phyloP scores from a whole-genome alignment of 2,797 vertebrate genomes.

The Cygnus olor region DNA sequence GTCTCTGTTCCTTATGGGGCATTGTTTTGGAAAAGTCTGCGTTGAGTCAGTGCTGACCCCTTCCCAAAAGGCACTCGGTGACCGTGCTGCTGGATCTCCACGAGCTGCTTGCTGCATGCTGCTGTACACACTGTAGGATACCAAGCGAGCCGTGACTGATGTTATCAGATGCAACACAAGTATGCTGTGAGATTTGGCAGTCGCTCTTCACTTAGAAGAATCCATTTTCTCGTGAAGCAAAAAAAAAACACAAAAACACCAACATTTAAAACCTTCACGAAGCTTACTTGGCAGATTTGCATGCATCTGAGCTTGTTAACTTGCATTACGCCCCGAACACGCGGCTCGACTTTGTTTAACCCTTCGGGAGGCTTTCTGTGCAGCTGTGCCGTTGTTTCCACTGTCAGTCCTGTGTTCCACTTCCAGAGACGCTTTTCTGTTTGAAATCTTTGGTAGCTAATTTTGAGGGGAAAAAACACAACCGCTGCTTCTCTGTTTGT shows the following conservation, averaged over 20 bases:
- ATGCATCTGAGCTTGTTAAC: neutral
- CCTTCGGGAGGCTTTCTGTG: slow-evolving; percentile 18
- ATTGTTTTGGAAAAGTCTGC: neutral
- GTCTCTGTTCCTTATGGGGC: neutral
- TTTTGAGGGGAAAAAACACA: slow-evolving; percentile 8
- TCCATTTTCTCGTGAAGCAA: slow-evolving; percentile 19
- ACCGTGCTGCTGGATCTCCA: neutral
- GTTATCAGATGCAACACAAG: neutral
- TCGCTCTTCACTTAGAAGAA: neutral
- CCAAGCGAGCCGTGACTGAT: neutral
- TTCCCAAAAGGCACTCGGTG: neutral
- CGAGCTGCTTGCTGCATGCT: neutral
- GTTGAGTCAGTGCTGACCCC: neutral
- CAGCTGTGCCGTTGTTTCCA: neutral
- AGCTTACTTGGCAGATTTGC: slow-evolving; percentile 16
- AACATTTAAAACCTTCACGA: neutral
- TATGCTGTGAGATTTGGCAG: neutral
- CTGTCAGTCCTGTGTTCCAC: slow-evolving; percentile 3
- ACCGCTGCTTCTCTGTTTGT: slow-evolving; percentile 14
- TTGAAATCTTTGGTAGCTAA: slow-evolving; percentile 31
- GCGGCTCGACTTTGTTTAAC: neutral
- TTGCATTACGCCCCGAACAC: neutral
- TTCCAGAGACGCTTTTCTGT: slow-evolving; percentile 24
- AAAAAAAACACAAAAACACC: neutral
- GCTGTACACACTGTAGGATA: neutral